Evolutionary conservation across 2,797 vertebrate genomes (phyloP).

Genomic region (Pangasius macronema): DNA sequence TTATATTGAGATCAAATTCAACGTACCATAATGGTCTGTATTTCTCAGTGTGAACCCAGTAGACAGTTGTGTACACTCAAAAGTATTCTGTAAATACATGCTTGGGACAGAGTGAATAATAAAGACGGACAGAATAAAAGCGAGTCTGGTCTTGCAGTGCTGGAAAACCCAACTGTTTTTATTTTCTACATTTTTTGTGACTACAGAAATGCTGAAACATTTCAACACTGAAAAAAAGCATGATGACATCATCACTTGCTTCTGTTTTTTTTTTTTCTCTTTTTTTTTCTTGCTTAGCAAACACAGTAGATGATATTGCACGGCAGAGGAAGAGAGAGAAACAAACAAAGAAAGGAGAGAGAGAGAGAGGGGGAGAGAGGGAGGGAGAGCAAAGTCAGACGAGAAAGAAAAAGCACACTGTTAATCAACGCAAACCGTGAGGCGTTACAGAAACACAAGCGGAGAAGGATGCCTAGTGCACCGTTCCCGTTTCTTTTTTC

Average conservation of each 20-base stretch:
- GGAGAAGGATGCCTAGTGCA: constrained; percentile 81
- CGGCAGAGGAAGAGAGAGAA: constrained; percentile 82
- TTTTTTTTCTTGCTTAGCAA: constrained; percentile 90
- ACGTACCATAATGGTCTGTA: too few species aligned
- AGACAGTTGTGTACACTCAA: background rate
- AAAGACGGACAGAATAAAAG: constrained; percentile 44
- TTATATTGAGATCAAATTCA: background rate
- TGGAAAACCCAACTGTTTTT: constrained; percentile 99
- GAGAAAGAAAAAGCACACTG: constrained; percentile 58
- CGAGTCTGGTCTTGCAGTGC: constrained; percentile 83
- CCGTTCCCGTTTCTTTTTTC: constrained; percentile 63
- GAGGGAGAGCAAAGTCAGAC: constrained; percentile 77
- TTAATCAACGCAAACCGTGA: constrained; percentile 76
- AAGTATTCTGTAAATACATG: background rate
- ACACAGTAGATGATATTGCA: constrained; percentile 99
- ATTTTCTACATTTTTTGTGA: constrained; percentile 94
- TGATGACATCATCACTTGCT: constrained; percentile 95
- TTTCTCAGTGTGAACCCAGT: background rate
- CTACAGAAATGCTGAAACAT: constrained; percentile 99
- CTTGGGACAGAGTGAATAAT: background rate
- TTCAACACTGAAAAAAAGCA: constrained; percentile 95
- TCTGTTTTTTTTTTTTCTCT: constrained; percentile 66
- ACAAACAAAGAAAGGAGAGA: constrained; percentile 82
- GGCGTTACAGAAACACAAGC: constrained; percentile 79
- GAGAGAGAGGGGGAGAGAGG: constrained; percentile 60